Base-by-base conservation (phyloP, 2,113 vertebrate genomes). In the Lucifuga dentata region DNA sequence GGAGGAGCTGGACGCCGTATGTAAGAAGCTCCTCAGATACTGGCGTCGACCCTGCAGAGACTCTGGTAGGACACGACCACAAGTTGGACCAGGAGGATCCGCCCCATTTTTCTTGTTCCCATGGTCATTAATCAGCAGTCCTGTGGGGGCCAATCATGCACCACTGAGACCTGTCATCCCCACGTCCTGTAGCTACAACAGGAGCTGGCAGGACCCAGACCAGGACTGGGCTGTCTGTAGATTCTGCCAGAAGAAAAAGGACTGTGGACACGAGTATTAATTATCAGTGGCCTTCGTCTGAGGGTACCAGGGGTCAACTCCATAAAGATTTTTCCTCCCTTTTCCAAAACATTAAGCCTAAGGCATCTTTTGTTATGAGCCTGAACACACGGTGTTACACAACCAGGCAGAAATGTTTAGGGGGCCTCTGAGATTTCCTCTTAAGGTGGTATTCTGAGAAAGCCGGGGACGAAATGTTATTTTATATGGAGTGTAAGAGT, bases 331-430 rank as follows among this genome's bases (percentile, higher is more conserved):
- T 76, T 53, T 41, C 11, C 11, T 12, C 7, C 16, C 26, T 43
- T 88, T 90, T 91, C 73, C 84, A 83, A 91, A 90, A 89, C 91
- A 87, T 91, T 87, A 89, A 91, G 76, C 75, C 76, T 48, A 46
- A 88, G 88, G 88, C 83, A 90, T 92, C 86, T 29, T 89, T 81
- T 77, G 86, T 86, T 80, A 68, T 62, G 62, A 49, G 65, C 48
- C 19, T n/a, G 69, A 84, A 87, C 75, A 80, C 69, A 61, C 70
- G 81, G 65, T 68, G 68, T 87, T 81, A 86, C 81, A 88, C 77
- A 90, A 89, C 56, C 84, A 85, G 71, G 78, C 64, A 88, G 77
- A 90, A 90, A 89, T 82, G 73, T 88, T 89, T 86, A 90, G 61
- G 73, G 76, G 59, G 17, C 91, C 83, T 63, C 32, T 45, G 91